Evolutionary conservation across 2,797 vertebrate species (phyloP).

Genomic region (Caiman crocodilus): DNA sequence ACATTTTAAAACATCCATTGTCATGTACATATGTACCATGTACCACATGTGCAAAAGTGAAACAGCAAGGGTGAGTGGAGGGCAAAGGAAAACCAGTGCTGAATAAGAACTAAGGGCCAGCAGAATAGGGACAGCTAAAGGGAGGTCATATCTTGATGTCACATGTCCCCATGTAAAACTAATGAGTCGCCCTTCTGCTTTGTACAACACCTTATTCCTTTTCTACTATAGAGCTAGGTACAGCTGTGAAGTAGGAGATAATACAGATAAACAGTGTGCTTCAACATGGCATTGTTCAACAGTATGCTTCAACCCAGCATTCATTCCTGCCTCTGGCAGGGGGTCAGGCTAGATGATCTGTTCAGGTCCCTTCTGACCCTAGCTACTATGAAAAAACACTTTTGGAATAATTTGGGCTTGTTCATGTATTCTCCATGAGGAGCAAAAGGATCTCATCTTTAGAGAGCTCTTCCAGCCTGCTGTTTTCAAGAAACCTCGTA

Average conservation of each 20-base stretch:
- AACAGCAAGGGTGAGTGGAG: neutral
- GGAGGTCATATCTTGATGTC: neutral
- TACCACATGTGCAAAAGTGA: neutral
- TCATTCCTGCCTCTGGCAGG: no score
- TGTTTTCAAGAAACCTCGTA: neutral
- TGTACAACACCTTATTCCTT: neutral
- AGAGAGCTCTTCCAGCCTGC: neutral
- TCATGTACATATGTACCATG: accelerated
- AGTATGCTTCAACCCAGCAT: no score
- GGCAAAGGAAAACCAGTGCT: neutral
- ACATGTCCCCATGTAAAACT: neutral
- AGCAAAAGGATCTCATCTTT: neutral
- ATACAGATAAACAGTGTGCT: no score
- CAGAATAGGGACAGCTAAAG: neutral
- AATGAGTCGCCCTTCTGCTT: neutral
- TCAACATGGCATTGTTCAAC: no score
- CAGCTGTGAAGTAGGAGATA: neutral
- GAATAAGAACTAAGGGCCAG: neutral
- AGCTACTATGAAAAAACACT: neutral
- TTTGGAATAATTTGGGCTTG: neutral
- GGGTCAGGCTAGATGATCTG: no score
- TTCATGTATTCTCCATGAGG: neutral
- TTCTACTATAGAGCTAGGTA: neutral
- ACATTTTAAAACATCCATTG: neutral
- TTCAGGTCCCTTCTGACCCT: no score